Base-by-base conservation (phyloP, 2,113 vertebrate genomes). In the Oostethus manadensis region DNA sequence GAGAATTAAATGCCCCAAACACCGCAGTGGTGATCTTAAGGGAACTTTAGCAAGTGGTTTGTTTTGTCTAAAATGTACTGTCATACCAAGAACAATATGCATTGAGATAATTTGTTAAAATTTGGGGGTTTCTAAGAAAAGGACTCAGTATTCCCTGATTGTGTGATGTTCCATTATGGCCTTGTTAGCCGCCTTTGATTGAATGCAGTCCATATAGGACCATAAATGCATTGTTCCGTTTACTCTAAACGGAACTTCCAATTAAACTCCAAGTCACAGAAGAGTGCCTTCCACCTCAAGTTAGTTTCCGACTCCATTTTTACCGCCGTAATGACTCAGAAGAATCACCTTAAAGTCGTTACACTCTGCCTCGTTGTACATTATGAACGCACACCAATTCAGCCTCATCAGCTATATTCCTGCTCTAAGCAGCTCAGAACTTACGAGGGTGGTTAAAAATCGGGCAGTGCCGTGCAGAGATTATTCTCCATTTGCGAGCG, bases 141-240 rank as follows among this genome's bases (percentile, higher is more conserved):
- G 71, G 54, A 70, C 38, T 76, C 59, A 68, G 35, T 70, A 56
- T 55, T 54, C 47, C 57, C 29, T 50, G 22, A 67, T 75, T 80
- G 58, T 56, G 56, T 44, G 23, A 63, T 46, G 55, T 70, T 79
- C 46, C 58, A 64, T 81, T 64, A 69, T 14, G 26, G 48, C 46
- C 64, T 47, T 33, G 63, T 74, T 78, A 74, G 44, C 67, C 47
- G 55, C 49, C 69, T 64, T 33, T 82, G 71, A 83, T 83, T 74
- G 64, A 75, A 78, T 66, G 54, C 71, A 64, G 73, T 57, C 62
- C 51, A 72, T 73, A 81, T 63, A 64, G 77, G 66, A 64, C 57
- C 62, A 68, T 68, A 60, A 44, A 80, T 63, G 51, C 57, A 68
- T 84, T 68, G 60, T 73, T 79, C 70, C 71, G 71, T 86, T 84